Percentiles rank a stretch among this genome's conserved stretches.
Evolutionary conservation across 1,140 invertebrate genomes (phyloP).

Genomic region (Drosophila tani): DNA sequence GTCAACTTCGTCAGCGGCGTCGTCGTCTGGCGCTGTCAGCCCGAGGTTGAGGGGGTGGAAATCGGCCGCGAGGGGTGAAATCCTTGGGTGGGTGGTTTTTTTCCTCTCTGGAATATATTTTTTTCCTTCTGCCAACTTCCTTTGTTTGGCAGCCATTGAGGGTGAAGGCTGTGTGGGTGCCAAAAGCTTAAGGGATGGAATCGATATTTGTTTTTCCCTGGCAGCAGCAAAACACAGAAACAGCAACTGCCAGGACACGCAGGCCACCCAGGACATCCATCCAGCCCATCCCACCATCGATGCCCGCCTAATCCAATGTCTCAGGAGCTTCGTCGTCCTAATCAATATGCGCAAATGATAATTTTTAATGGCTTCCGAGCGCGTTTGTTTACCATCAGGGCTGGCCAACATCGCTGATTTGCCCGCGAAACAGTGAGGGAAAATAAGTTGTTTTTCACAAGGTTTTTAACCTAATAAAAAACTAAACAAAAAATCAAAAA

Average conservation of each 20-base stretch:
- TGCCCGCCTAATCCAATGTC: slow-evolving; percentile 79
- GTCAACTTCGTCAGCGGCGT: slow-evolving; percentile 53
- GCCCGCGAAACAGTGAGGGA: slow-evolving; percentile 31
- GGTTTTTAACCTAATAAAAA: neutral
- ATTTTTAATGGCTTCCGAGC: slow-evolving; percentile 80
- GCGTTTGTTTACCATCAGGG: slow-evolving; percentile 70
- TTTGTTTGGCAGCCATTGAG: slow-evolving; percentile 82
- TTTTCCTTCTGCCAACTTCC: slow-evolving; percentile 62
- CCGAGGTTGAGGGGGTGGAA: slow-evolving; percentile 29
- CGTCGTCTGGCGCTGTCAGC: slow-evolving; percentile 67
- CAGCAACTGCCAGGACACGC: slow-evolving; percentile 45
- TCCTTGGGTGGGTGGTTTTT: slow-evolving; percentile 72
- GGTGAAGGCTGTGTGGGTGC: slow-evolving; percentile 70
- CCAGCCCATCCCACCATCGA: slow-evolving; percentile 29
- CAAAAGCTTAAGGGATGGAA: slow-evolving; percentile 80
- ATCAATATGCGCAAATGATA: slow-evolving; percentile 82
- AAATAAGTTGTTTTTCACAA: too few relatives aligned
- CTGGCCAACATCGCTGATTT: slow-evolving; percentile 68
- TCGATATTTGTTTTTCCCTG: slow-evolving; percentile 83
- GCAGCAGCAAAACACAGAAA: slow-evolving; percentile 57
- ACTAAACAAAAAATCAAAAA: neutral
- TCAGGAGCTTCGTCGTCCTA: slow-evolving; percentile 65
- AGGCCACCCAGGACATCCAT: slow-evolving; percentile 10
- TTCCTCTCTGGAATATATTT: slow-evolving; percentile 32
- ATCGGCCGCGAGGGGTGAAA: slow-evolving; percentile 37